Conservation (phyloP, 1,140 invertebrate species). For the Pogonomyrmex californicus region DNA sequence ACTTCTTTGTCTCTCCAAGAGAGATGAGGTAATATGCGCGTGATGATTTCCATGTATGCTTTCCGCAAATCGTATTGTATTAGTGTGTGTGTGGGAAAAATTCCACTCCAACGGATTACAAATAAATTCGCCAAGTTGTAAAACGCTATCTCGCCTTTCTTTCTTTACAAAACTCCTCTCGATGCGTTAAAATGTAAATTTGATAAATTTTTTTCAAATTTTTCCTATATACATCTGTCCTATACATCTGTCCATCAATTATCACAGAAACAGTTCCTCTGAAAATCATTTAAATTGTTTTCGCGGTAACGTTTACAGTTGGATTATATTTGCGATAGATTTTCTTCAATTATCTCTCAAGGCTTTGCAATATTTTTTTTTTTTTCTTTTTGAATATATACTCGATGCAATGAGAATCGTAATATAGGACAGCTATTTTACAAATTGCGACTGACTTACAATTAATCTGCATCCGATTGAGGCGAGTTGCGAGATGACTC, state of each 20-base stretch:
- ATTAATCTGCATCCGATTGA: conserved; percentile 55
- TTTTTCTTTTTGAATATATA: not conserved
- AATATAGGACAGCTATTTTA: conserved; percentile 4
- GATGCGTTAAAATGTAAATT: not conserved
- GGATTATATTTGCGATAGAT: not conserved
- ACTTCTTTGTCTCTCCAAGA: conserved; percentile 62
- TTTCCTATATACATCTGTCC: not conserved
- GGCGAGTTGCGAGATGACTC: conserved; percentile 34
- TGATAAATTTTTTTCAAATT: not conserved
- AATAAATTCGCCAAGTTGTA: conserved; percentile 84
- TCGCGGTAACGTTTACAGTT: not conserved
- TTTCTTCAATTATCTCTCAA: not conserved
- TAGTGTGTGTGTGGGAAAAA: conserved; percentile 72
- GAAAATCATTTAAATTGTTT: not conserved
- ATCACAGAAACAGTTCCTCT: not conserved
- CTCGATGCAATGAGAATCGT: not conserved
- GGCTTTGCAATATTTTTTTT: not conserved
- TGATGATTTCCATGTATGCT: conserved; percentile 74
- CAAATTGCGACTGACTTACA: conserved; percentile 10
- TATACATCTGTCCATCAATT: no score
- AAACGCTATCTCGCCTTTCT: conserved; percentile 64
- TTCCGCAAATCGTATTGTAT: conserved; percentile 81
- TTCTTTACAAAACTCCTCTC: not conserved
- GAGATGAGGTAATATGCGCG: conserved; percentile 69
- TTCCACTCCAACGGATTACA: conserved; percentile 77